Evolutionary conservation across 2,888 invertebrate genomes (phyloP), one percentile per base, ranked within the genome.

Genomic region (Diadegma fenestrale): DNA sequence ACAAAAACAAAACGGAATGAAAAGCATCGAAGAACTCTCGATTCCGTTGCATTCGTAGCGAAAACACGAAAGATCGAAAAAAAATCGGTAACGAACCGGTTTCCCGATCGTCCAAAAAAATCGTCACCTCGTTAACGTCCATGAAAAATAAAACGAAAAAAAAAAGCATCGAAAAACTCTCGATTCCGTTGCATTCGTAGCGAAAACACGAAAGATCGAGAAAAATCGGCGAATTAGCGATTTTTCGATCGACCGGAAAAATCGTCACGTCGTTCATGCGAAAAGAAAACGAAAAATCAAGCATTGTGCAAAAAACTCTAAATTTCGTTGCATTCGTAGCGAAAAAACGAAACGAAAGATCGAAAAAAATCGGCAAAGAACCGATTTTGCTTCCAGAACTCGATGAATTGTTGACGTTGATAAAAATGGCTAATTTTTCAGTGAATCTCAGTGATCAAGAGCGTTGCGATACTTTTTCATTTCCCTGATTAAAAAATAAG

Each of bases 401-500:
- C 1, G 2, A 5, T 4, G 51, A 19, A 19, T 51, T 51, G n/a
- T n/a, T n/a, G n/a, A 51, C 19, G n/a, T 19, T 8, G 2, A 19
- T 51, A 12, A 48, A 51, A 19, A 51, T 51, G 19, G 48, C n/a
- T 5, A 6, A 48, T 6, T n/a, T 48, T 48, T 48, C n/a, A 48
- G n/a, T 48, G 48, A 48, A 48, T n/a, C n/a, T 48, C 48, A 48
- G 19, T 48, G 48, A 30, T 63, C 12, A 63, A 26, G 33, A 30
- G 30, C 14, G 30, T 63, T 8, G 17, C 30, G 58, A 12, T 26
- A 22, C 2, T 58, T 58, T 58, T 58, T 58, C 19, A 26, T 58
- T 58, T 58, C 5, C 12, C 22, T 58, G 10, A n/a, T 5, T 7
- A 61, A 64, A 69, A 66, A 54, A 76, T 66, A 54, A 43, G 8